Percentiles rank a stretch among this genome's conserved stretches.
Evolutionary conservation across 1,140 invertebrate genomes (phyloP).

Genomic region (Brachionus rotundiformis): DNA sequence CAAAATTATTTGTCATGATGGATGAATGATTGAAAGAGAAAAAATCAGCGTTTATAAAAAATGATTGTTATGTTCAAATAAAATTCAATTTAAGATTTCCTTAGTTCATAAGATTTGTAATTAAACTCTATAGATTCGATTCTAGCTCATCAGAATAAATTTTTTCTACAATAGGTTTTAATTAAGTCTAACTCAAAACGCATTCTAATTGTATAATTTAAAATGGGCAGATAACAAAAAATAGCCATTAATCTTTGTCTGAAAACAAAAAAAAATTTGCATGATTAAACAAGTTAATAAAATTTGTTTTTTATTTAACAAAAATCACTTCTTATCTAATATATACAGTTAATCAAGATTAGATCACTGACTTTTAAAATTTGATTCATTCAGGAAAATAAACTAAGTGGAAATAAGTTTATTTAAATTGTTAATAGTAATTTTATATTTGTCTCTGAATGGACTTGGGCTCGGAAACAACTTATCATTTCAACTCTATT

Average conservation of each 20-base stretch:
- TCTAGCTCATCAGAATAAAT: neutral
- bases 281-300: conserved; percentile 46
- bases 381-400: conserved; percentile 8
- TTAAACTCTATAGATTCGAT: conserved; percentile 3
- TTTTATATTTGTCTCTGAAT: neutral
- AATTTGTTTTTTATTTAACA: neutral
- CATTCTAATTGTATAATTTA: neutral
- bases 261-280: conserved; percentile 39
- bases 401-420: conserved; percentile 32
- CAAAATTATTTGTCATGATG: neutral
- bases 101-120: conserved; percentile 14
- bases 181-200: neutral
- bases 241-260: conserved; percentile 2
- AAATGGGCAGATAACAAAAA: neutral
- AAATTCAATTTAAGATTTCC: conserved; percentile 34
- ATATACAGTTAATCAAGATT: neutral
- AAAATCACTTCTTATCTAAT: conserved; percentile 25
- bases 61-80: neutral
- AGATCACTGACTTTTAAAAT: neutral
- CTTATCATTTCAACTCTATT: conserved; percentile 7
- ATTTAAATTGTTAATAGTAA: neutral
- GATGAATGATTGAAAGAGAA: conserved; percentile 4
- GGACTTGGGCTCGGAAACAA: neutral
- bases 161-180: neutral
- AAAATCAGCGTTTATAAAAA: conserved; percentile 2